phyloP scores from a whole-genome alignment of 2,888 invertebrate genomes.

The Lithophane socia region DNA sequence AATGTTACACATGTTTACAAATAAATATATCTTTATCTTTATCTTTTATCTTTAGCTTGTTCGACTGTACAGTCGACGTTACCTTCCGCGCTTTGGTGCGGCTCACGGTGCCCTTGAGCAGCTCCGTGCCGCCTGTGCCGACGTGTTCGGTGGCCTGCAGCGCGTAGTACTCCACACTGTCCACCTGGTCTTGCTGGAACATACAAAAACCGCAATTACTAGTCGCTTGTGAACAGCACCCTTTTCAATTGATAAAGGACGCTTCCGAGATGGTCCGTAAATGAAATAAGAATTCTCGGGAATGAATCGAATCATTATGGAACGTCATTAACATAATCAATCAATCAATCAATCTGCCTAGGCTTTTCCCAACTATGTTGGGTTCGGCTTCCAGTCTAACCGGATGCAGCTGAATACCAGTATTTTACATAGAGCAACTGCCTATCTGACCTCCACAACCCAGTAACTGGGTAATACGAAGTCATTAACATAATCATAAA shows the following conservation, averaged over 20 bases:
- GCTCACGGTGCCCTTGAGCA: slow-evolving; percentile 88
- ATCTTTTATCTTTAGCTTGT: too few species aligned
- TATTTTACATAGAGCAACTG: too few species aligned
- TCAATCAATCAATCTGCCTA: too few species aligned
- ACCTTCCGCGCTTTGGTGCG: slow-evolving; percentile 89
- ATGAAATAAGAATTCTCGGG: background rate
- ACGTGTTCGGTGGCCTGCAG: slow-evolving; percentile 91
- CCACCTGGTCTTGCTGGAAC: slow-evolving; percentile 91
- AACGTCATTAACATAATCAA: background rate
- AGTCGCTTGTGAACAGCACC: background rate
- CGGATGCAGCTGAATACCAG: too few species aligned
- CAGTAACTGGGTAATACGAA: too few species aligned
- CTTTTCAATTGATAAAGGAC: background rate
- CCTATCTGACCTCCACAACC: too few species aligned
- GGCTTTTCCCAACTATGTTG: too few species aligned
- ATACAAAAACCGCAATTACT: background rate
- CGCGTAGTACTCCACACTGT: slow-evolving; percentile 92
- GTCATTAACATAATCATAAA: too few species aligned
- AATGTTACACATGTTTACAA: too few species aligned
- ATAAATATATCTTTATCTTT: too few species aligned
- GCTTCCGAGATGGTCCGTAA: background rate
- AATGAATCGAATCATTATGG: background rate
- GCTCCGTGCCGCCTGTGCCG: slow-evolving; percentile 89
- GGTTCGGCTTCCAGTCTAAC: too few species aligned
- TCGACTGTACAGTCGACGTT: background rate